Evolutionary conservation across 2,113 vertebrate species (phyloP).

Genomic region (Cyphomyrus plagiostoma): DNA sequence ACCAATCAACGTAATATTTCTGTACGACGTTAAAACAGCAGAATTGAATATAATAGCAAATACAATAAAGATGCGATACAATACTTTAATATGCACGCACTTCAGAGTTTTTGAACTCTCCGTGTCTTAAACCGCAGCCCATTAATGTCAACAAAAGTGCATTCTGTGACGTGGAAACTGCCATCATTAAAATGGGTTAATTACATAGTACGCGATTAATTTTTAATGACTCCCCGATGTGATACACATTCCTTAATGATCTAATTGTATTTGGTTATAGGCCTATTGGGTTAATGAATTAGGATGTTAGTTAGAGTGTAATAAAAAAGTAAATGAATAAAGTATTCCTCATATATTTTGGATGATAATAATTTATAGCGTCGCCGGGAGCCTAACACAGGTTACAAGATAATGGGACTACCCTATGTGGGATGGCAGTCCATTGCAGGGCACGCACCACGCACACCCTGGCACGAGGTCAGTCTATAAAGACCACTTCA

Average conservation of each 20-base stretch:
- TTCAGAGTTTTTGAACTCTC: neutral
- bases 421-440: neutral
- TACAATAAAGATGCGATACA: neutral
- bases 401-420: no score
- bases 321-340: neutral
- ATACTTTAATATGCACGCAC: neutral
- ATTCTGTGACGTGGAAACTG: neutral
- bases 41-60: neutral
- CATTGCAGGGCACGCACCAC: neutral
- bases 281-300: neutral
- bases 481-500: neutral
- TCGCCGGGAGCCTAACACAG: neutral
- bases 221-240: neutral
- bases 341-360: neutral
- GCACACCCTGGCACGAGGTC: neutral
- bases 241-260: neutral
- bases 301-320: neutral
- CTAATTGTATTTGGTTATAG: neutral
- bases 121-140: neutral
- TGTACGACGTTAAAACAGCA: neutral
- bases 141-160: neutral
- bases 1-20: slow-evolving; percentile 16
- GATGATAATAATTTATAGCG: neutral
- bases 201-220: neutral
- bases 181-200: neutral